Evolutionary conservation across 1,140 invertebrate genomes (phyloP), one percentile per base, ranked within the genome.

Genomic region (Ceratitis capitata): DNA sequence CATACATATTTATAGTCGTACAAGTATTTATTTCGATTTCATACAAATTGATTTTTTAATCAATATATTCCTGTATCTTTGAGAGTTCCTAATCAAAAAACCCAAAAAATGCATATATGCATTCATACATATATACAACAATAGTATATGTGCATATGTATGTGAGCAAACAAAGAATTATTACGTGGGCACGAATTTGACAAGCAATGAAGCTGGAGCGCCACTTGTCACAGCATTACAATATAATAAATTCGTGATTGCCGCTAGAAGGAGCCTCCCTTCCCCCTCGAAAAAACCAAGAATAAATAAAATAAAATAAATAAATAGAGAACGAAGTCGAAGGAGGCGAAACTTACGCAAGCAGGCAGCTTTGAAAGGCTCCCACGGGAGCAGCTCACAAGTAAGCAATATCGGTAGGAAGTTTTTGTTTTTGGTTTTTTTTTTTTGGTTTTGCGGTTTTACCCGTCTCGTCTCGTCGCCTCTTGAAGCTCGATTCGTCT

Each of bases 161-260:
- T 61, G 2, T 29, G 1, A n/a, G 6, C 56, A 78, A 16, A 39
- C 39, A 78, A 78, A 78, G 69, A 78, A 42, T 78, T 78, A 78
- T 78, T 78, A 78, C 69, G 69, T 78, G 69, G 69, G 69, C 69
- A 78, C 69, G 69, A 78, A 78, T 78, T 78, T 78, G 69, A 78
- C 69, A 78, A 78, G 69, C 69, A 45, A 78, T 83, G 83, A 51
- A 19, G 35, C 83, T 85, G 64, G 64, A 88, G 89, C 89, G 89
- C 89, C 89, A 90, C 89, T 89, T 90, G 89, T 90, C 89, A 90
- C 90, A 88, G 89, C 87, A 90, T 90, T 90, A 90, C 89, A 88
- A 90, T 90, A 90, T 89, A 90, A 90, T 90, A 90, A 90, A 90
- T 90, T 90, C 89, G 89, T 90, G 89, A 90, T 90, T 90, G 89